Base-by-base conservation (phyloP, 2,113 vertebrate species). In the Archocentrus centrarchus region DNA sequence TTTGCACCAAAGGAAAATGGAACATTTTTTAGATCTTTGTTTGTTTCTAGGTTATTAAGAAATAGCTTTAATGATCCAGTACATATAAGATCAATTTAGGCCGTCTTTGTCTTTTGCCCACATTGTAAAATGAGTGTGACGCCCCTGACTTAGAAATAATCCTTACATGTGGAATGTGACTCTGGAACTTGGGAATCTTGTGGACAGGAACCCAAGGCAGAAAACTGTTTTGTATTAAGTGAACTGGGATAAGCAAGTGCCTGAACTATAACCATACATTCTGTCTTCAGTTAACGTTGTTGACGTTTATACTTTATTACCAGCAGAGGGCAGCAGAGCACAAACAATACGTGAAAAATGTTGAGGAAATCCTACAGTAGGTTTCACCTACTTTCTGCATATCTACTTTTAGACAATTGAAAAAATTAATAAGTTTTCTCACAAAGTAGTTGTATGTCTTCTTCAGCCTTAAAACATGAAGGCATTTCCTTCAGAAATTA, bases 261-360 rank as follows among this genome's bases (percentile, higher is more conserved):
- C 39, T 75, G 7, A 60, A 39, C 7, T 39, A 9, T 32, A 11
- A 59, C 35, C 8, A 60, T 11, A 27, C 10, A 75, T 2, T n/a
- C 5, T 30, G 11, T 55, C 6, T 44, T 70, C 15, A 10, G 17
- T 32, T 73, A 53, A 30, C 24, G 17, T 20, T 70, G 59, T 20
- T 63, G 47, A 75, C 47, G 20, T 17, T 15, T 13, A 47, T 61
- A 27, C 32, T 30, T 59, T 22, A 7, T 35, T 6, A 61, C 82
- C 93, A 91, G 73, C 86, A 93, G 93, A 81, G 78, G 79, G 87
- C 83, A 83, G 62, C 66, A 81, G 17, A 83, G 22, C 17, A 80
- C 39, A 81, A 68, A 75, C 15, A 41, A 11, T 14, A 59, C 1
- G 1, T 50, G 20, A 13, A 79, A 3, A 4, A 15, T 22, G 9